A percentile compares a stretch with the other conserved stretches of the same genome.
These are phyloP conservation scores for Cylas formicarius DNA, from an alignment of 1,140 invertebrate genomes.

Conservation along the genomic window DNA sequence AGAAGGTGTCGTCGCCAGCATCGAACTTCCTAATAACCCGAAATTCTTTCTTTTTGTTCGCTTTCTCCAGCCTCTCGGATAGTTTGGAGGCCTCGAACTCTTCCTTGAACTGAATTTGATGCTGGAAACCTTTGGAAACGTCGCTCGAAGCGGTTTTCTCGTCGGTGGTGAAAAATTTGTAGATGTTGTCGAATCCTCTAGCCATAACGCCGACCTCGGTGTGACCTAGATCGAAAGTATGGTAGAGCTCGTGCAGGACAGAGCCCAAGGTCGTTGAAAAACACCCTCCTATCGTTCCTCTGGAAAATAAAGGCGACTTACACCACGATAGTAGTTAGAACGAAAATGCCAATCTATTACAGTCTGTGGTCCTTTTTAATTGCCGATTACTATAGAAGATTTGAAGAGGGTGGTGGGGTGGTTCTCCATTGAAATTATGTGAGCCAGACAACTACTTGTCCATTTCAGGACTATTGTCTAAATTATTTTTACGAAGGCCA, in stretches of 20 bases:
- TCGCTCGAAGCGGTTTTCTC: constrained; percentile 44
- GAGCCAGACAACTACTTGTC: no score
- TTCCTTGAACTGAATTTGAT: constrained; percentile 29
- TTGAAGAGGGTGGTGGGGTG: no score
- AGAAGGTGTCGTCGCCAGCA: constrained; percentile 48
- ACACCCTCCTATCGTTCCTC: constrained; percentile 77
- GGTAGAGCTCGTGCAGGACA: constrained; percentile 89
- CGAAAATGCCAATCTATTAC: no score
- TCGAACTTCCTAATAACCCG: constrained; percentile 41
- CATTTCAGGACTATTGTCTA: no score
- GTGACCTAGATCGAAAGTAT: constrained; percentile 91
- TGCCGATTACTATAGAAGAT: no score
- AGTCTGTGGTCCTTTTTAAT: no score
- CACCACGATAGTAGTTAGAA: neutral
- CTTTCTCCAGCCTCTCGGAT: constrained; percentile 47
- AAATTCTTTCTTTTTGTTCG: constrained; percentile 45
- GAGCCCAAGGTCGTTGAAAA: constrained; percentile 88
- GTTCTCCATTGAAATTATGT: no score
- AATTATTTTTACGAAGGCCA: no score
- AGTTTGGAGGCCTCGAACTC: constrained; percentile 40
- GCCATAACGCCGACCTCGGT: constrained; percentile 89
- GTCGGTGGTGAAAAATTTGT: constrained; percentile 61
- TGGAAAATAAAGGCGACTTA: constrained; percentile 32
- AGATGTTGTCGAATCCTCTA: constrained; percentile 83
- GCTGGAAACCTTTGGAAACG: constrained; percentile 25